phyloP scores from a whole-genome alignment of 2,113 vertebrate genomes.

The Forbesichthys papilliferus region DNA sequence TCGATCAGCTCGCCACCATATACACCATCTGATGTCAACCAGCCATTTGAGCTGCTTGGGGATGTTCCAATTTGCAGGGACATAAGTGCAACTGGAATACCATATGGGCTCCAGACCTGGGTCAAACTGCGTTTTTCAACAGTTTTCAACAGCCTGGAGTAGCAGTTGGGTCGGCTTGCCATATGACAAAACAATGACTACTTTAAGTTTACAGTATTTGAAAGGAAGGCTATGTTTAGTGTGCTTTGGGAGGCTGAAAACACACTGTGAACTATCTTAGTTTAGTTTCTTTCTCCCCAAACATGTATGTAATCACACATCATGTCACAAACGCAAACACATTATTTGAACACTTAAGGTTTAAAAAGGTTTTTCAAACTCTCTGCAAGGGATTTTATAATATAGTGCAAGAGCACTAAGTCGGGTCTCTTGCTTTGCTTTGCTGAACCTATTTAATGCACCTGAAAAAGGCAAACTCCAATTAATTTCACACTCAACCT shows the following conservation, averaged over 20 bases:
- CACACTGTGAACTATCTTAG: too few relatives aligned
- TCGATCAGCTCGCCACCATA: conserved; percentile 39
- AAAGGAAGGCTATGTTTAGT: too few relatives aligned
- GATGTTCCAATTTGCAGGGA: conserved; percentile 28
- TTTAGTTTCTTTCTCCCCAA: too few relatives aligned
- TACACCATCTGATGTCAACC: conserved; percentile 54
- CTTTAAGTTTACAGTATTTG: conserved; percentile 1
- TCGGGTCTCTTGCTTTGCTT: background rate
- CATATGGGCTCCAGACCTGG: conserved; percentile 20
- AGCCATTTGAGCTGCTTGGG: conserved; percentile 17
- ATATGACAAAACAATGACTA: background rate
- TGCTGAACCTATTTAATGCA: conserved; percentile 16
- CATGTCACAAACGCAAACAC: too few relatives aligned
- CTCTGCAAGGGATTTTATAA: too few relatives aligned
- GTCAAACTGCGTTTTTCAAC: conserved; percentile 32
- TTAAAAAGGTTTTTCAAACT: too few relatives aligned
- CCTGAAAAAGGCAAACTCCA: background rate
- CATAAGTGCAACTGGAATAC: conserved; percentile 16
- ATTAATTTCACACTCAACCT: conserved; percentile 1
- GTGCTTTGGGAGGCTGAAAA: too few relatives aligned
- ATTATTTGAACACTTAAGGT: too few relatives aligned
- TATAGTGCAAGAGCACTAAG: too few relatives aligned
- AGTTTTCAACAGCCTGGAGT: conserved; percentile 23
- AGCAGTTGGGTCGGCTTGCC: conserved; percentile 11
- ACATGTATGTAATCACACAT: too few relatives aligned